These are phyloP conservation scores for Noctilio leporinus DNA, from an alignment of 2,113 vertebrate species.

Conservation along the genomic window DNA sequence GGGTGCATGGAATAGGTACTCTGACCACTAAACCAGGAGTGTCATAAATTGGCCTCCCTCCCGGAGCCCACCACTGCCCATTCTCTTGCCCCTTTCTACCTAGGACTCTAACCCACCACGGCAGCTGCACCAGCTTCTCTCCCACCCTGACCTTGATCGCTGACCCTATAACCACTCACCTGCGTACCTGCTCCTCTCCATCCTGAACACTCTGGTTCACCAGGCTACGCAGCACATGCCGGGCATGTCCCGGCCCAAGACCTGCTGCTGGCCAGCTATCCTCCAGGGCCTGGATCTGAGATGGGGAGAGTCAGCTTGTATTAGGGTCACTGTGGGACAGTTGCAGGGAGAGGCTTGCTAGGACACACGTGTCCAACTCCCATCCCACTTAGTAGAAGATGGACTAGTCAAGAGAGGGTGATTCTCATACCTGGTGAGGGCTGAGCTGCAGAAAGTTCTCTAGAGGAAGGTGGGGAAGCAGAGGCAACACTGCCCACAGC, in stretches of 20 bases:
- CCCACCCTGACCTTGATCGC: background rate
- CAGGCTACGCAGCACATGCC: constrained; percentile 84
- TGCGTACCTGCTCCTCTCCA: constrained; percentile 78
- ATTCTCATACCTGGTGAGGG: constrained; percentile 83
- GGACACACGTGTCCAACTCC: background rate
- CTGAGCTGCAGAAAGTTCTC: constrained; percentile 87
- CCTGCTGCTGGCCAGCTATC: constrained; percentile 84
- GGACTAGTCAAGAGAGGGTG: background rate
- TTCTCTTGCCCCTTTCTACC: background rate
- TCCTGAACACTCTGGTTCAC: constrained; percentile 80
- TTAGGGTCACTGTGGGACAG: background rate
- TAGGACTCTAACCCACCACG: background rate
- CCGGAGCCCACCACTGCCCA: background rate
- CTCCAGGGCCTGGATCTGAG: constrained; percentile 84
- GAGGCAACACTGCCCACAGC: constrained; percentile 82
- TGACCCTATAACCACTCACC: constrained; percentile 71
- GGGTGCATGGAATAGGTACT: background rate
- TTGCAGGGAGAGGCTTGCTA: background rate
- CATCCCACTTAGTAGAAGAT: background rate
- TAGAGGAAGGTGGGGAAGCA: constrained; percentile 87
- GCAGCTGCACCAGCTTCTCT: background rate
- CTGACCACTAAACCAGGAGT: background rate
- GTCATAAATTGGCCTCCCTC: background rate
- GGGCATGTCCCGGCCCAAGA: constrained; percentile 85
- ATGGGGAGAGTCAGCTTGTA: background rate